phyloP scores from a whole-genome alignment of 1,140 invertebrate genomes.

The Penaeus japonicus region DNA sequence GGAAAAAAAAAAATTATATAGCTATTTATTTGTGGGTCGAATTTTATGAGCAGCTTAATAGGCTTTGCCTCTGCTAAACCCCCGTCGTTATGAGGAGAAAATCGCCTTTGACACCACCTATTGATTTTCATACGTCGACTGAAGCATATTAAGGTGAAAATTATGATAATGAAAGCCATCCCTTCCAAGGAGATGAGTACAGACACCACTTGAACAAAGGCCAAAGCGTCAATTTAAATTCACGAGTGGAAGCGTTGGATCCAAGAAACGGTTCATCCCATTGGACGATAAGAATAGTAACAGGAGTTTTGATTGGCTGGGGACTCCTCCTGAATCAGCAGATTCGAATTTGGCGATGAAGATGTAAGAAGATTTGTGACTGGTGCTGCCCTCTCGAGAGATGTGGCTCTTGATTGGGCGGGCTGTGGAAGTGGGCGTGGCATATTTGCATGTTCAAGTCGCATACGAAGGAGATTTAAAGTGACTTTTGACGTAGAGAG shows the following conservation, averaged over 20 bases:
- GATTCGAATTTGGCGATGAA: conserved; percentile 37
- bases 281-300: conserved; percentile 51
- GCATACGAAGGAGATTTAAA: conserved; percentile 43
- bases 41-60: too few species aligned
- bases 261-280: conserved; percentile 21
- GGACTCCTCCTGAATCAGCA: conserved; percentile 44
- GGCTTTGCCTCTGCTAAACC: neutral
- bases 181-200: conserved; percentile 42
- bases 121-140: conserved; percentile 43
- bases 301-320: conserved; percentile 44
- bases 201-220: conserved; percentile 52
- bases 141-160: conserved; percentile 49
- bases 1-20: too few species aligned
- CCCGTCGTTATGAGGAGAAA: conserved; percentile 15
- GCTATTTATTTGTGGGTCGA: too few species aligned
- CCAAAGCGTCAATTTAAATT: conserved; percentile 48
- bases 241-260: conserved; percentile 39
- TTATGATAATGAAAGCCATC: conserved; percentile 35
- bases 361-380: conserved; percentile 41
- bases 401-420: conserved; percentile 36
- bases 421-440: conserved; percentile 28
- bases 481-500: conserved; percentile 48
- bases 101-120: conserved; percentile 41
- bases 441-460: conserved; percentile 52
- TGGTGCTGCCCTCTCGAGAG: conserved; percentile 22